Base-by-base conservation (phyloP, 2,888 invertebrate genomes). In the Caenorhabditis sp. region DNA sequence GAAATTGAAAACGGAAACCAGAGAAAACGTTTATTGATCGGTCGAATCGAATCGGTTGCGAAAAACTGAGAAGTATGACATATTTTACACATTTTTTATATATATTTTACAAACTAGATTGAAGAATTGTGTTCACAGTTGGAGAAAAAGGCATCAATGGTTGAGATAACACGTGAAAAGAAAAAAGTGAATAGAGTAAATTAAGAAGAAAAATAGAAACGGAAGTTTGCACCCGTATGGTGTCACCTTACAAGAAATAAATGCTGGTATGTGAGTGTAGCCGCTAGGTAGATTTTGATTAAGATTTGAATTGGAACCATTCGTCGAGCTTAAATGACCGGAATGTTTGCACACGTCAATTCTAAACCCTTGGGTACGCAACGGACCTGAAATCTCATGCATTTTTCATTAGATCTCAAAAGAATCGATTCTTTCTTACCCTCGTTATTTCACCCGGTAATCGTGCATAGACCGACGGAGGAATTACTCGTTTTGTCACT, bases 391-490 rank as follows among this genome's bases (percentile, higher is more conserved):
- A 55, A 22, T 55, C 3, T 3, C 26, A 11, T 55, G 9, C 8
- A 22, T 9, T 4, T 50, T 50, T 24, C 11, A n/a, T 24, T 24
- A 46, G 32, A 41, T 35, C 35, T 13, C 11, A 35, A 35, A 35
- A 13, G 35, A 30, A 30, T 7, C n/a, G n/a, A 20, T 3, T 30
- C 2, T 11, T 5, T 37, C 56, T 58, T n/a, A 78, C 78, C 37
- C 20, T 43, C 11, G 78, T 74, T 15, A 78, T 70, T 1, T 50
- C 48, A 39, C 78, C 78, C 1, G 63, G 63, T 7, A 78, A 41
- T 9, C 56, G 32, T 45, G 41, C 27, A 22, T 27, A 61, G 1
- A 68, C 56, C 3, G 53, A 43, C 11, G 46, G 39, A 8, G 70
- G 74, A 17, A 46, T 32, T 7, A 37, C 50, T 13, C 58, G 20